Percentiles rank a stretch among this genome's conserved stretches.
Conservation (phyloP, 2,797 vertebrate genomes). For the Siniperca scherzeri region DNA sequence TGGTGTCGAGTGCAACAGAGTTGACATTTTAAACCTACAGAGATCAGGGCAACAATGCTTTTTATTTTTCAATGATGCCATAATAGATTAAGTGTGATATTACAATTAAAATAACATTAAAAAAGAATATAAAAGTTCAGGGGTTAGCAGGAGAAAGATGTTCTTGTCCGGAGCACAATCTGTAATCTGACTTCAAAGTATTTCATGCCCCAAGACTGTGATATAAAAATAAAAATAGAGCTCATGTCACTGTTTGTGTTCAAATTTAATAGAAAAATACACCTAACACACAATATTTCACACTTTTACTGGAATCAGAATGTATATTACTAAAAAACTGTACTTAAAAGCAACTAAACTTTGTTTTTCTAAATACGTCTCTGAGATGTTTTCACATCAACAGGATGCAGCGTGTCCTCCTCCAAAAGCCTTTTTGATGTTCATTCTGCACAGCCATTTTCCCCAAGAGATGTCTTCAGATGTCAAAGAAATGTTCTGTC, state of each 20-base stretch:
- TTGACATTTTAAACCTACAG: constrained; percentile 9
- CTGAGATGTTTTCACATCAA: constrained; percentile 46
- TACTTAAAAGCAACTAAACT: background rate
- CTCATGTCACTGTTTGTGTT: constrained; percentile 50
- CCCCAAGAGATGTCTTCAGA: constrained; percentile 57
- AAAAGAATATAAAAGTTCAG: constrained; percentile 5
- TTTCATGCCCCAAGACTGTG: constrained; percentile 38
- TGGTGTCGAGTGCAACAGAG: constrained; percentile 8
- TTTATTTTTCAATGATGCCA: constrained; percentile 16
- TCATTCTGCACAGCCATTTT: constrained; percentile 38
- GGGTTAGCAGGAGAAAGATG: constrained; percentile 37
- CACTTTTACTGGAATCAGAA: constrained; percentile 3
- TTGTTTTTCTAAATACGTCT: background rate
- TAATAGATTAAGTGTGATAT: constrained; percentile 37
- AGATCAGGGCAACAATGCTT: constrained; percentile 17
- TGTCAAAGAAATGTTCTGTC: constrained; percentile 59
- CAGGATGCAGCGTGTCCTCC: constrained; percentile 26
- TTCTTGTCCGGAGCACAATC: constrained; percentile 5
- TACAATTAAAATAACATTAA: background rate
- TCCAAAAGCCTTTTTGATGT: constrained; percentile 39
- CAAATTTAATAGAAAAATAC: constrained; percentile 30
- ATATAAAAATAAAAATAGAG: constrained; percentile 51
- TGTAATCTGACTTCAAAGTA: constrained; percentile 46
- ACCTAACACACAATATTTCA: constrained; percentile 19
- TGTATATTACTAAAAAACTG: too few species aligned